Percentiles rank a stretch among this genome's conserved stretches.
Conservation (phyloP, 1,140 invertebrate species). For the Trichoplusia ni region DNA sequence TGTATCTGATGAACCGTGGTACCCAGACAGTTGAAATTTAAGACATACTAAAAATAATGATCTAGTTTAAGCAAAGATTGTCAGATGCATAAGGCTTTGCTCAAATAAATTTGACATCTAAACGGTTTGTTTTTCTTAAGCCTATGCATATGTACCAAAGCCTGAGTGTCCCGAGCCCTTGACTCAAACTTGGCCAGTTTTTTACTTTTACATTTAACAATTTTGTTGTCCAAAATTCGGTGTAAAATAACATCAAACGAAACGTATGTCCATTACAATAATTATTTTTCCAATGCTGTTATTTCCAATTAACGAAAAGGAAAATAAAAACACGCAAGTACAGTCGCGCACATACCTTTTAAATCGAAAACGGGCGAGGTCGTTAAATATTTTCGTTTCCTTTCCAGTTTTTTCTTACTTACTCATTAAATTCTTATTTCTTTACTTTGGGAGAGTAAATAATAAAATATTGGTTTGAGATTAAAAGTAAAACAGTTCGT, state of each 20-base stretch:
- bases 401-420: not conserved
- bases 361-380: not conserved
- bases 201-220: too few relatives aligned
- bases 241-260: not conserved
- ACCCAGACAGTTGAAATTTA: too few relatives aligned
- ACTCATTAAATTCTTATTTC: not conserved
- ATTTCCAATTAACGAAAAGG: conserved; percentile 14
- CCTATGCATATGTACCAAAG: too few relatives aligned
- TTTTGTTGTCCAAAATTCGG: not conserved
- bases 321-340: conserved; percentile 19
- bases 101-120: too few relatives aligned
- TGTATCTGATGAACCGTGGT: too few relatives aligned
- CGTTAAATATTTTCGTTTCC: conserved; percentile 7
- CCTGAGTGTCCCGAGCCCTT: too few relatives aligned
- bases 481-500: too few relatives aligned
- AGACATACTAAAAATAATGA: too few relatives aligned
- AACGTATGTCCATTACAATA: conserved; percentile 11
- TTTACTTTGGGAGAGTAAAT: not conserved
- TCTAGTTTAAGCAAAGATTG: too few relatives aligned
- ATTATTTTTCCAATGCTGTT: conserved; percentile 15
- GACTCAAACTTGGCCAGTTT: too few relatives aligned
- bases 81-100: too few relatives aligned
- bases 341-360: not conserved
- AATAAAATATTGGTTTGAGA: conserved; percentile 5
- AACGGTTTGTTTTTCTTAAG: too few relatives aligned